These are phyloP conservation scores for Platycnemis pennipes DNA, from an alignment of 2,888 invertebrate genomes.

Conservation along the genomic window DNA sequence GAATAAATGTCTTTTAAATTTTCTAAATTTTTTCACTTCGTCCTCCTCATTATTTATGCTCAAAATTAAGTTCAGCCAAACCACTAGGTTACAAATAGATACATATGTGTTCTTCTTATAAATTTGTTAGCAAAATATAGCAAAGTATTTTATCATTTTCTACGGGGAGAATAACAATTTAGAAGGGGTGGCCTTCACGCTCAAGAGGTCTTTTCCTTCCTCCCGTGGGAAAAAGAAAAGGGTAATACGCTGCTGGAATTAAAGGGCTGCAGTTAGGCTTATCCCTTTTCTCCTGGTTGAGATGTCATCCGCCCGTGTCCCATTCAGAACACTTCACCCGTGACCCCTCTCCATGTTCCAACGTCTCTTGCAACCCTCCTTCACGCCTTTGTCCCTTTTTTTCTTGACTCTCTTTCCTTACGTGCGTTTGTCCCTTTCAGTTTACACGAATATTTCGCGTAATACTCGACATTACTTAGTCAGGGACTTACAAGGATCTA, in stretches of 20 bases:
- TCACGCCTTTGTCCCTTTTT: not conserved
- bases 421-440: not conserved
- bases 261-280: not conserved
- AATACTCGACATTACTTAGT: not conserved
- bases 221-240: not conserved
- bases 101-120: no score
- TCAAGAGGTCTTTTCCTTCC: not conserved
- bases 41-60: no score
- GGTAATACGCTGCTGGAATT: not conserved
- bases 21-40: no score
- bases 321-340: not conserved
- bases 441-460: not conserved
- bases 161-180: not conserved
- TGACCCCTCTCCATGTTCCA: not conserved
- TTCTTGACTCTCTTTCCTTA: not conserved
- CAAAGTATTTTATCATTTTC: not conserved
- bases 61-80: no score
- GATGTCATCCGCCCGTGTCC: constrained; percentile 6
- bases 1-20: no score
- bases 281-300: not conserved
- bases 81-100: no score
- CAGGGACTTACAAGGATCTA: not conserved
- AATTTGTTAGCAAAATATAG: no score
- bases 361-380: not conserved
- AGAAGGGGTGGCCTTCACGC: not conserved